Evolutionary conservation across 2,113 vertebrate species (phyloP), one percentile per base, ranked within the genome.

Genomic region (Cyphomyrus plagiostoma): DNA sequence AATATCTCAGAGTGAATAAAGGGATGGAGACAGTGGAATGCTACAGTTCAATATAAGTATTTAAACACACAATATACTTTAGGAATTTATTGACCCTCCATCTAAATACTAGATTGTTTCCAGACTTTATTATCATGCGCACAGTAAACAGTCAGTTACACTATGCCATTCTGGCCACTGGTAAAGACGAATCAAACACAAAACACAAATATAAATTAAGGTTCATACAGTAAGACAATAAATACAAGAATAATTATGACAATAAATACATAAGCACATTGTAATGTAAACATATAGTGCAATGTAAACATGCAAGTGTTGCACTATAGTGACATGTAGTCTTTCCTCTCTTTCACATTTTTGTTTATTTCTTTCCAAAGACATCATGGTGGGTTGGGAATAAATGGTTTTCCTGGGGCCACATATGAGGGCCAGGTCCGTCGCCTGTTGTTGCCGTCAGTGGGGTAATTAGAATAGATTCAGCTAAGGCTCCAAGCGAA

Each of bases 391-490:
- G n/a, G 10, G 62, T 45, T 46, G 17, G 42, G 11, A 86, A 21
- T 70, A 70, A 21, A 83, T 56, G 42, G 23, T 42, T 26, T 46
- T n/a, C 26, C 52, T 30, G 30, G 19, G 3, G 39, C 35, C 21
- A 45, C 50, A 77, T 30, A 70, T 17, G 42, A 66, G 82, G 56
- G 77, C 42, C 26, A 56, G 8, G 35, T 70, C 10, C 26, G n/a
- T 49, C 30, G 35, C n/a, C 39, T 30, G 46, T 88, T 62, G 50
- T 50, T 89, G 84, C 70, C 90, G 52, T 87, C 88, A 90, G 84
- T 15, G 17, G 10, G 45, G 85, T 89, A 89, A 91, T 91, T 88
- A 89, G 52, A 80, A 90, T 80, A 86, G 88, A 89, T 62, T 49
- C 74, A 53, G 39, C 21, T 21, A 50, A 87, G 89, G 88, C 62